phyloP scores from a whole-genome alignment of 2,113 vertebrate genomes.

The Scatophagus argus region DNA sequence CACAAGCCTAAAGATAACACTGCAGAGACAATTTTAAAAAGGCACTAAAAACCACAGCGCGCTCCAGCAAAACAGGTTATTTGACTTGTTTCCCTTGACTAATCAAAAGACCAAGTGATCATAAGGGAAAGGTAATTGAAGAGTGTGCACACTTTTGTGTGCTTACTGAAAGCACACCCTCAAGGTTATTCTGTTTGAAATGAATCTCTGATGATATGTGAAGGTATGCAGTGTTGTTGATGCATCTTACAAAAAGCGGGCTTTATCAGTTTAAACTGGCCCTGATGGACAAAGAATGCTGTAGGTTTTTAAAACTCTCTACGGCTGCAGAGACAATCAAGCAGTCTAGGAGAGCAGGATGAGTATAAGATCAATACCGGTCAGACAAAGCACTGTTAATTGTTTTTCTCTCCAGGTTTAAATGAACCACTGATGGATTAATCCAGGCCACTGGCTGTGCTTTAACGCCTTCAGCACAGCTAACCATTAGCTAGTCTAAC shows the following conservation, averaged over 20 bases:
- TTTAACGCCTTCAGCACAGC: constrained; percentile 20
- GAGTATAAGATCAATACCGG: constrained; percentile 51
- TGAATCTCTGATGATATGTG: constrained; percentile 10
- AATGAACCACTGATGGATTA: constrained; percentile 52
- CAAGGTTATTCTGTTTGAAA: constrained; percentile 24
- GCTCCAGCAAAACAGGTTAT: neutral
- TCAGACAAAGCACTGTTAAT: constrained; percentile 41
- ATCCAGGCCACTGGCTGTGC: constrained; percentile 29
- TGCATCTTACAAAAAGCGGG: neutral
- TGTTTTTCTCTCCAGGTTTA: constrained; percentile 50
- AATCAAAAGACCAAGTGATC: constrained; percentile 40
- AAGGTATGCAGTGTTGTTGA: neutral
- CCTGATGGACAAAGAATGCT: constrained; percentile 22
- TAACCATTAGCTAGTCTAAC: constrained; percentile 15
- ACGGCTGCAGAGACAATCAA: constrained; percentile 8
- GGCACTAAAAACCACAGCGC: neutral
- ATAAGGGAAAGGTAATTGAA: constrained; percentile 36
- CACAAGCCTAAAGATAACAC: no score
- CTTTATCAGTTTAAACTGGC: neutral
- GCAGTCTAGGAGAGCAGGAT: constrained; percentile 8
- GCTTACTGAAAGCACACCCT: constrained; percentile 18
- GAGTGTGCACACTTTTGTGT: neutral
- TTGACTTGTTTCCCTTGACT: neutral
- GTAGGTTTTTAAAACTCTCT: neutral
- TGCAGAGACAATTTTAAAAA: neutral